Evolutionary conservation across 2,113 vertebrate species (phyloP), one percentile per base, ranked within the genome.

Genomic region (Oreotrochilus melanogaster): DNA sequence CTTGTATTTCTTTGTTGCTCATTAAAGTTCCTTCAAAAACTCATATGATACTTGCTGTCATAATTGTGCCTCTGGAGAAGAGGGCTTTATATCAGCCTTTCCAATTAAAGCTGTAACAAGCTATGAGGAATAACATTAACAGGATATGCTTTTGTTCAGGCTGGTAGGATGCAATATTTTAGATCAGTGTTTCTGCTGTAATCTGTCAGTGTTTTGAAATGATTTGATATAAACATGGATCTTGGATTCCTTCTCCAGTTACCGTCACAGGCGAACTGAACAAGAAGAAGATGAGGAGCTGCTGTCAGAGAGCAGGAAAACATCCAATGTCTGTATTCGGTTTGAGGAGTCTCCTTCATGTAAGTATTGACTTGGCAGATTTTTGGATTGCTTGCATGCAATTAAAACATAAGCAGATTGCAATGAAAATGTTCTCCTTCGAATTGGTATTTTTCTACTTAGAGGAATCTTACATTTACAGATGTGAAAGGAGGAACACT

Each of bases 301-400:
- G 17, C 76, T 99, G 64, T 99, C 98, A 0, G 98, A 99, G 95
- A 98, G 98, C 83, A 97, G 98, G 45, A 99, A 98, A 96, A 98
- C 98, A 0, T 98, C 98, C 14, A 99, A 98, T 3, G 98, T 99
- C 67, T 98, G 98, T 50, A 97, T 99, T 93, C 97, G 99, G 45
- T 99, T 99, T 80, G 99, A 99, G 90, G 98, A 99, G 58, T 99
- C 99, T 9, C 99, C 99, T 64, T 99, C 99, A 4, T 99, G 98
- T 99, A 93, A 97, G 98, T 97, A 18, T 65, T 78, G 4, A 31
- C 14, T 42, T 62, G 24, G 14, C 37, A 15, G 14, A 21, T 51
- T 86, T 64, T 48, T 48, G 89, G 5, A 60, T 84, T 84, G 11
- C 31, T 79, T 47, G 76, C 47, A 51, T 86, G 58, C 58, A 65